phyloP scores from a whole-genome alignment of 2,113 vertebrate species.

The Centropristis striata region DNA sequence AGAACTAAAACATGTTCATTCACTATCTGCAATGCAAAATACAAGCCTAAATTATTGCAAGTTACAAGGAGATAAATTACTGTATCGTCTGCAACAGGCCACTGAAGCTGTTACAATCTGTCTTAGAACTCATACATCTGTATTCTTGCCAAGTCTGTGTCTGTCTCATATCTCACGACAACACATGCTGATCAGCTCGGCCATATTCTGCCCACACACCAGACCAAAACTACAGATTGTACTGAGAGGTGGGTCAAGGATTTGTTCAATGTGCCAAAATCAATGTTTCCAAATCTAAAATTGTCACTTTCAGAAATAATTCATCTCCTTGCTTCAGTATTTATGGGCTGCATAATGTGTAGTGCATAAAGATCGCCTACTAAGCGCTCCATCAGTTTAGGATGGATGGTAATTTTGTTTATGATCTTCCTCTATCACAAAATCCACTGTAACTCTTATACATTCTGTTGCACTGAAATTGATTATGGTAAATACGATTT shows the following conservation, averaged over 20 bases:
- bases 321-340: neutral
- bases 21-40: neutral
- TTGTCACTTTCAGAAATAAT: neutral
- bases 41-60: neutral
- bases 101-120: neutral
- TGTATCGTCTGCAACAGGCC: neutral
- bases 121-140: constrained; percentile 18
- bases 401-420: neutral
- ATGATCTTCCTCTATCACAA: neutral
- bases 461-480: neutral
- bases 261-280: constrained; percentile 3
- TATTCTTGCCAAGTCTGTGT: constrained; percentile 13
- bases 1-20: neutral
- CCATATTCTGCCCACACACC: constrained; percentile 39
- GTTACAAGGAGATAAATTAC: neutral
- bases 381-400: constrained; percentile 9
- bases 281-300: neutral
- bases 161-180: constrained; percentile 45
- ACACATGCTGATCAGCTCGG: constrained; percentile 41
- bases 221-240: constrained; percentile 9
- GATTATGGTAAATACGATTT: constrained; percentile 13
- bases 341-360: constrained; percentile 3
- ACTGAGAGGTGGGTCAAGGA: neutral
- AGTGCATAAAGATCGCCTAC: neutral
- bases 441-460: neutral